Percentiles rank a stretch among this genome's conserved stretches.
These are phyloP conservation scores for Ormyrus nitidulus DNA, from an alignment of 2,888 invertebrate species.

Conservation along the genomic window DNA sequence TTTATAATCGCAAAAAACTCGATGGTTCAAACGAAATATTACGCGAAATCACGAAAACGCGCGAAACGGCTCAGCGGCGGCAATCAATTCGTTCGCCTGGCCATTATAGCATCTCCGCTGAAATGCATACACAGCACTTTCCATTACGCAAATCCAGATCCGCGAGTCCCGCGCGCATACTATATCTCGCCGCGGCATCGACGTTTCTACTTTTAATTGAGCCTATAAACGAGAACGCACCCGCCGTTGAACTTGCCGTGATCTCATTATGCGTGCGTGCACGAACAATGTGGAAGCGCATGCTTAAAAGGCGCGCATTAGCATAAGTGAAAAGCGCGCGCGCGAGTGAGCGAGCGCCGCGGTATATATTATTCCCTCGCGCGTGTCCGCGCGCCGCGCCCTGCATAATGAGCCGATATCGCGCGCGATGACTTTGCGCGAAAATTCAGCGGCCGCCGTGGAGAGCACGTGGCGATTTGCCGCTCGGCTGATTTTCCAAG, in stretches of 20 bases:
- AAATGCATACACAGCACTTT: too few species aligned
- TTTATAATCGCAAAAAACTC: too few species aligned
- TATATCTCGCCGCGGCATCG: constrained; percentile 37
- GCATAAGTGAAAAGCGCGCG: constrained; percentile 12
- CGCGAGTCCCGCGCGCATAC: background rate
- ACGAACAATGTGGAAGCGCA: too few species aligned
- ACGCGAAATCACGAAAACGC: too few species aligned
- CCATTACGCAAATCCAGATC: too few species aligned
- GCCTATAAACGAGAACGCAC: constrained; percentile 32
- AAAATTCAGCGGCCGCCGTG: background rate
- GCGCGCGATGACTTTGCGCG: constrained; percentile 36
- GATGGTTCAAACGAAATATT: too few species aligned
- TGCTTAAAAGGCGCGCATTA: background rate
- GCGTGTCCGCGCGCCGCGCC: background rate
- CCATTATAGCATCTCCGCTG: too few species aligned
- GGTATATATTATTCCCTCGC: background rate
- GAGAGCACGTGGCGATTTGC: too few species aligned
- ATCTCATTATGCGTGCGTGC: constrained; percentile 4
- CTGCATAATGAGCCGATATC: too few species aligned
- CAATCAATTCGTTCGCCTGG: too few species aligned
- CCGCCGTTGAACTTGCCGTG: constrained; percentile 42
- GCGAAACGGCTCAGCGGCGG: too few species aligned
- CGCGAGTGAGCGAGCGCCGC: background rate
- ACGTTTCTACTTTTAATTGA: constrained; percentile 53
- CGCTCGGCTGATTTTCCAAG: too few species aligned